Evolutionary conservation across 2,797 vertebrate genomes (phyloP), one percentile per base, ranked within the genome.

Genomic region (Pseudomugil gertrudae): DNA sequence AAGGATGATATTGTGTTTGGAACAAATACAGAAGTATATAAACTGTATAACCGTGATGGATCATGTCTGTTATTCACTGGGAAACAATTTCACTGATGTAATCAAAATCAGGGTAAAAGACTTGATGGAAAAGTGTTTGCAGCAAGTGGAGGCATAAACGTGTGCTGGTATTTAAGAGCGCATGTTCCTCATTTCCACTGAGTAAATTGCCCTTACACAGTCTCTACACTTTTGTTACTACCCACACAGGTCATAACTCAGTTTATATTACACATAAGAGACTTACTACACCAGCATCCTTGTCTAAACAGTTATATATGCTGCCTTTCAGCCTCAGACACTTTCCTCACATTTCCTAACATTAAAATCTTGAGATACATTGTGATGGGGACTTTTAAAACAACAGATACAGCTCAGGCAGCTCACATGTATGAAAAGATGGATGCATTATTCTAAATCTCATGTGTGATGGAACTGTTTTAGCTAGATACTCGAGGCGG

Each of bases 91-190:
- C 29, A 61, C 55, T 69, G 62, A 76, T 74, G 53, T 63, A 67
- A 81, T 72, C 53, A 60, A 90, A 56, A 29, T 14, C 5, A 32
- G 50, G 38, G 9, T 45, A 35, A 45, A 40, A 14, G n/a, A 61
- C 23, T 23, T 43, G 48, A 67, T 66, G 55, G 69, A 66, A 72
- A 38, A 58, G 30, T 10, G 74, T 75, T 60, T 61, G 61, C 35
- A 15, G 65, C 29, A 4, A 69, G 50, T 68, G 66, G 51, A 83
- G 76, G 76, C 23, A 66, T n/a, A 80, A 54, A 47, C 80, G 78
- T 83, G 69, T 81, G 79, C 29, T 85, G 76, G 53, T 58, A 57
- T 74, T 90, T 86, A 83, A 72, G 63, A 52, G 70, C 52, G 36
- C 29, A 40, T 77, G 74, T 68, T 76, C 73, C 61, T 69, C 40